These are phyloP conservation scores for Drosophila kepulauana DNA, from an alignment of 1,140 invertebrate genomes.

Conservation along the genomic window DNA sequence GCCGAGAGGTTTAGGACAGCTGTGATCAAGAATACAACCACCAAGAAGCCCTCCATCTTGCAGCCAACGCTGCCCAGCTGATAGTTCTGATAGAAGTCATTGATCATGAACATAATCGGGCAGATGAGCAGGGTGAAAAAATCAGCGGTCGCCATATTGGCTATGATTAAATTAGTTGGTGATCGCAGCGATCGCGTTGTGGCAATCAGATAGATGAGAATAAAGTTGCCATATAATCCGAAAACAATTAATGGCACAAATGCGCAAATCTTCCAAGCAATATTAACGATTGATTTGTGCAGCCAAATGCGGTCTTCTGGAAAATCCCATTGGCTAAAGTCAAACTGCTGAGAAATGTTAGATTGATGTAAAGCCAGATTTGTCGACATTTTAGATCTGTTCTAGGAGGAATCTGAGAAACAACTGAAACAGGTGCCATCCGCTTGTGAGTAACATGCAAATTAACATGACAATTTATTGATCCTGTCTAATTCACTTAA, in stretches of 20 bases:
- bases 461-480: constrained; percentile 62
- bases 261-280: constrained; percentile 87
- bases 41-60: constrained; percentile 89
- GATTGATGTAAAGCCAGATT: neutral
- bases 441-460: constrained; percentile 19
- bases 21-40: constrained; percentile 89
- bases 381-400: constrained; percentile 40
- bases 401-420: constrained; percentile 6
- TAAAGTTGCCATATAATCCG: constrained; percentile 90
- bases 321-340: constrained; percentile 79
- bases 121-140: constrained; percentile 90
- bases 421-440: constrained; percentile 39
- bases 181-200: constrained; percentile 89
- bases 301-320: constrained; percentile 87
- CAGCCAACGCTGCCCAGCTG: constrained; percentile 90
- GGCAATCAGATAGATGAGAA: constrained; percentile 89
- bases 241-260: constrained; percentile 88
- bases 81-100: constrained; percentile 91
- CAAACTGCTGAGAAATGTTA: constrained; percentile 45
- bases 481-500: constrained; percentile 60
- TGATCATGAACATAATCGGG: constrained; percentile 89
- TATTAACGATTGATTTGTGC: constrained; percentile 86
- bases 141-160: constrained; percentile 92
- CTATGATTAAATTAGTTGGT: constrained; percentile 92
- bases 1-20: constrained; percentile 91